Base-by-base conservation (phyloP, 2,797 vertebrate species). In the Squalus acanthias region DNA sequence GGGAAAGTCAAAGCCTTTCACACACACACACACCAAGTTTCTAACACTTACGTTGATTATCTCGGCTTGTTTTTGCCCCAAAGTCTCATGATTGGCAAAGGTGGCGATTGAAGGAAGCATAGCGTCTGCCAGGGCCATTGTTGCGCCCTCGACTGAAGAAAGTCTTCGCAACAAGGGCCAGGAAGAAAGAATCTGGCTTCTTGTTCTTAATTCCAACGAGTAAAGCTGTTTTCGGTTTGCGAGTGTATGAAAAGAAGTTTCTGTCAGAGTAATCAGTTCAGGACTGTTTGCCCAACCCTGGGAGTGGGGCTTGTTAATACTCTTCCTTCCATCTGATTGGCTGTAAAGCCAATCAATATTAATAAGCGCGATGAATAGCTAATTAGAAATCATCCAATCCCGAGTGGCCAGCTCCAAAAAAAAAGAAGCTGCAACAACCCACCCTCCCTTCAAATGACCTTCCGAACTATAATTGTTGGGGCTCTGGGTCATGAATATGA, bases 51-150 rank as follows among this genome's bases (percentile, higher is more conserved):
- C 98, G 92, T 98, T 97, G 29, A 98, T 96, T 96, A 98, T 98
- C 7, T 97, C 97, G 20, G 97, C 95, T 91, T 97, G 97, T 96
- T 97, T 98, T 95, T 97, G 97, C 2, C 98, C 98, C 97, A 98
- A 82, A 94, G 97, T 82, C 96, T 97, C 97, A 76, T 97, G 96
- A 96, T 96, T 97, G 74, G 97, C 96, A 94, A 98, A 99, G 57
- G 98, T 96, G 0, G 97, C 96, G 13, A 98, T 97, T 0, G 97
- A 97, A 24, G 98, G 98, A 97, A 98, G 96, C 96, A 97, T 39
- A 22, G 98, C 98, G 94, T 98, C 98, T 96, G 97, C 98, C 97
- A 97, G 97, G 97, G 98, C 98, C 98, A 98, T 98, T 57, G 24
- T 70, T 95, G 24, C 94, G 57, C 26, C 70, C 94, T n/a, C n/a